A percentile compares a stretch with the other conserved stretches of the same genome.
Evolutionary conservation across 2,113 vertebrate species (phyloP).

Genomic region (Meriones unguiculatus): DNA sequence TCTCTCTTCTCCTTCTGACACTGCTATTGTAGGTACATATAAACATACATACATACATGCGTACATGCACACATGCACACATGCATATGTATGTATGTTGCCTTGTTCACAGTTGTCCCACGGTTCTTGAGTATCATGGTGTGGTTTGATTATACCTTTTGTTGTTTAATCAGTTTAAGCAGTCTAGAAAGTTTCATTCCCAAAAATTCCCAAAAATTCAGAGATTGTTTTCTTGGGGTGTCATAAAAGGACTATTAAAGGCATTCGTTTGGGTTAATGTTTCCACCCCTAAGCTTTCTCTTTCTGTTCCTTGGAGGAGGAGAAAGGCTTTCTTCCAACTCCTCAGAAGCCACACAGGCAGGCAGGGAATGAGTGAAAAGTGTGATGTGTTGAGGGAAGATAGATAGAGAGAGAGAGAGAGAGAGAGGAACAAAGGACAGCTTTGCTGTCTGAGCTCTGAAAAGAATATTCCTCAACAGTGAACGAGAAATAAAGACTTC

Average conservation of each 20-base stretch:
- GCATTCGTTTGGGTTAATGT: not conserved
- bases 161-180: not conserved
- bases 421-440: not conserved
- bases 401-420: not conserved
- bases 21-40: not conserved
- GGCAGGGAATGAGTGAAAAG: not conserved
- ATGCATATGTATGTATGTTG: not conserved
- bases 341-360: not conserved
- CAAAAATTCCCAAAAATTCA: not conserved
- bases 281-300: not conserved
- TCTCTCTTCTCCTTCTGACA: not conserved
- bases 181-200: not conserved
- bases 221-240: not conserved
- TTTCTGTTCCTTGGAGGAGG: not conserved
- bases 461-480: not conserved
- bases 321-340: not conserved
- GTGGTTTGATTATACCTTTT: not conserved
- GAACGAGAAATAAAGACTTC: not conserved
- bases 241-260: not conserved
- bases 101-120: not conserved
- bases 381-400: not conserved
- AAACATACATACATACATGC: not conserved
- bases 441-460: not conserved
- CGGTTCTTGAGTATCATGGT: not conserved
- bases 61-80: not conserved